Conservation (phyloP, 2,113 vertebrate species). For the Oxyruncus cristatus region DNA sequence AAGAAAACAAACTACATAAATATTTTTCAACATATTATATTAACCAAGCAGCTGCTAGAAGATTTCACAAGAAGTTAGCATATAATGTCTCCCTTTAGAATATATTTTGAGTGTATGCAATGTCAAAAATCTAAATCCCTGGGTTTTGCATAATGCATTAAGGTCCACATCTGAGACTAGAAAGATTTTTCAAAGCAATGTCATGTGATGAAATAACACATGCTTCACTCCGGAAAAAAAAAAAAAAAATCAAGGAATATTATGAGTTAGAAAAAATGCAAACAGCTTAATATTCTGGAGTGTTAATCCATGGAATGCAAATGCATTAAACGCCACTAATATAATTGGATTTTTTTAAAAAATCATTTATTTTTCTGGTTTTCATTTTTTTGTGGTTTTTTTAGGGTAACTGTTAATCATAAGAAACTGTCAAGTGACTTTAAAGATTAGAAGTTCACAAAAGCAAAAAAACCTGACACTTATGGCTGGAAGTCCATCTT, state of each 20-base stretch:
- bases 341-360: constrained; percentile 15
- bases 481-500: not conserved
- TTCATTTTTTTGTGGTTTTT: not conserved
- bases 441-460: constrained; percentile 40
- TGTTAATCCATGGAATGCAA: constrained; percentile 43
- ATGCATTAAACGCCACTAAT: constrained; percentile 17
- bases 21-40: constrained; percentile 89
- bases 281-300: constrained; percentile 56
- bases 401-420: constrained; percentile 33
- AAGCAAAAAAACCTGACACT: constrained; percentile 29
- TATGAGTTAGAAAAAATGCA: constrained; percentile 45
- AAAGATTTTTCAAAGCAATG: constrained; percentile 82
- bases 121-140: constrained; percentile 85
- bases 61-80: constrained; percentile 84
- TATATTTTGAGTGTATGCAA: constrained; percentile 79
- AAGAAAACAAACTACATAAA: constrained; percentile 87
- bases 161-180: constrained; percentile 80
- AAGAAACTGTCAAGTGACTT: constrained; percentile 56
- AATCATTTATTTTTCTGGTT: not conserved
- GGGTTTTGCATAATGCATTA: constrained; percentile 87
- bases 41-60: constrained; percentile 84
- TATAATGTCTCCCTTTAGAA: constrained; percentile 85
- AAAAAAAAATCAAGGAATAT: constrained; percentile 59
- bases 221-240: constrained; percentile 51
- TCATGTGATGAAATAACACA: constrained; percentile 78